These are phyloP conservation scores for Ernsta delagoae DNA, from an alignment of 2,888 invertebrate genomes.

Conservation along the genomic window DNA sequence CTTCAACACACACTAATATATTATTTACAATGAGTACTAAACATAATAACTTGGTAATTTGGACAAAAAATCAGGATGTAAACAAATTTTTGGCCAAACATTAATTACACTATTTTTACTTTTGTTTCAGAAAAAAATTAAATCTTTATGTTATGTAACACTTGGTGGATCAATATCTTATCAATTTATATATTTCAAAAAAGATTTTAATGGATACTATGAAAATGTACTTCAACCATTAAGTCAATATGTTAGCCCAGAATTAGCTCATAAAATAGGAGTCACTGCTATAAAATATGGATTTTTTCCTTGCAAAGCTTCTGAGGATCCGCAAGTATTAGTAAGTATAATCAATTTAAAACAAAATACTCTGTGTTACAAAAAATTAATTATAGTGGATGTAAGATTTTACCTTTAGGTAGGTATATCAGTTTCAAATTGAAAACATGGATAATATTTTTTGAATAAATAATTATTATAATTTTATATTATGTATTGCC, in stretches of 20 bases:
- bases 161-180: constrained; percentile 87
- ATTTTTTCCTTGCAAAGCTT: constrained; percentile 86
- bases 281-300: constrained; percentile 91
- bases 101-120: background rate
- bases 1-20: too few relatives aligned
- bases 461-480: too few relatives aligned
- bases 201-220: constrained; percentile 92
- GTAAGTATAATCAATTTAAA: constrained; percentile 68
- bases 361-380: too few relatives aligned
- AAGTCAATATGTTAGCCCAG: constrained; percentile 89
- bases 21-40: constrained; percentile 43
- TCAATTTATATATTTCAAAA: constrained; percentile 88
- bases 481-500: too few relatives aligned
- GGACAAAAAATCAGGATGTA: background rate
- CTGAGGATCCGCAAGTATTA: constrained; percentile 86
- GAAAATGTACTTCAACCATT: constrained; percentile 89
- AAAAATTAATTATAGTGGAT: too few relatives aligned
- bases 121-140: constrained; percentile 87
- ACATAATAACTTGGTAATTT: constrained; percentile 45
- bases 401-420: too few relatives aligned
- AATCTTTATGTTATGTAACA: constrained; percentile 87
- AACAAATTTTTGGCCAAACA: background rate
- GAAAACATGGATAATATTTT: too few relatives aligned
- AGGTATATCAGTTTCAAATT: too few relatives aligned
- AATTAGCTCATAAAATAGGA: constrained; percentile 92